phyloP scores from a whole-genome alignment of 2,888 invertebrate species.

The Drosophila algonquin region DNA sequence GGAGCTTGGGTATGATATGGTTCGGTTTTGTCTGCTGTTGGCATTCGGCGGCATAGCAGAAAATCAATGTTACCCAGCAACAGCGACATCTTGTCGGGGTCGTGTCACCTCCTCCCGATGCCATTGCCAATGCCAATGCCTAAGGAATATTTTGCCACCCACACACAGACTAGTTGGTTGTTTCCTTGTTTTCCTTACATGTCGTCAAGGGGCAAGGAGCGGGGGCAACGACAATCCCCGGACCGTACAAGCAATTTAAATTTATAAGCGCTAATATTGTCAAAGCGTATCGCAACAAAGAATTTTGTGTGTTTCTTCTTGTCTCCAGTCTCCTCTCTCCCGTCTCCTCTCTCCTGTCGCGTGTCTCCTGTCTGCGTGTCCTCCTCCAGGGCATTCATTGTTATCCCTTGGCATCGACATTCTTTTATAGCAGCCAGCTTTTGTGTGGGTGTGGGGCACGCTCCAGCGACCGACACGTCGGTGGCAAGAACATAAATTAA shows the following conservation, averaged over 20 bases:
- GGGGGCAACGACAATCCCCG: constrained; percentile 2
- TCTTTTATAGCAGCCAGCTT: constrained; percentile 48
- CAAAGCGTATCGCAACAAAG: constrained; percentile 47
- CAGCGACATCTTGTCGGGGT: constrained; percentile 57
- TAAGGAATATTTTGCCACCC: constrained; percentile 53
- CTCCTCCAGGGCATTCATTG: constrained; percentile 56
- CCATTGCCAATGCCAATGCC: constrained; percentile 21
- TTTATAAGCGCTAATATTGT: constrained; percentile 70
- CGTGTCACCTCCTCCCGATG: constrained; percentile 51
- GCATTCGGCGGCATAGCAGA: constrained; percentile 66
- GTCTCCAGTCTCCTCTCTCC: not conserved
- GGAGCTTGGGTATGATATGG: constrained; percentile 4
- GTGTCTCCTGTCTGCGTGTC: not conserved
- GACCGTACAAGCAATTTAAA: constrained; percentile 58
- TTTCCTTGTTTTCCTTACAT: constrained; percentile 31
- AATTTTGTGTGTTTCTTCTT: constrained; percentile 34
- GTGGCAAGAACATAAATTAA: constrained; percentile 65
- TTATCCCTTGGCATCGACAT: constrained; percentile 40
- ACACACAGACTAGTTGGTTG: constrained; percentile 34
- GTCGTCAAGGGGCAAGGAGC: not conserved
- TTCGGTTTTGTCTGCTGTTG: constrained; percentile 51
- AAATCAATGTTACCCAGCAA: constrained; percentile 67
- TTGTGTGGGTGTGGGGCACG: constrained; percentile 14
- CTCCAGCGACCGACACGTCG: not conserved
- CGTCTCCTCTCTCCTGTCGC: not conserved